Base-by-base conservation (phyloP, 2,888 invertebrate species). In the Abrostola tripartita region DNA sequence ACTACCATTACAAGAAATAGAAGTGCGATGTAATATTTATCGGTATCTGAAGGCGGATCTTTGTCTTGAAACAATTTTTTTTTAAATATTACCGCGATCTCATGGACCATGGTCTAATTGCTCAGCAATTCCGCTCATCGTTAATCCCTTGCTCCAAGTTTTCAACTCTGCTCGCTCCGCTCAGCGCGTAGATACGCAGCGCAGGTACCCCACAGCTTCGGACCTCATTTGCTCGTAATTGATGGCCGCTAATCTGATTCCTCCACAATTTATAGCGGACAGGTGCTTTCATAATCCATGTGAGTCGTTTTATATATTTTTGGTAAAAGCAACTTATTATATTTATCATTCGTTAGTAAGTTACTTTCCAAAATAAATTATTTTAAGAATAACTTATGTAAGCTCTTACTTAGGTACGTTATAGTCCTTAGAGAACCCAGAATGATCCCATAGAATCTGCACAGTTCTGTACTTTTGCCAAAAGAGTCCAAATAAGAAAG, bases 191-290 rank as follows among this genome's bases (percentile, higher is more conserved):
- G 56, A 70, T 72, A 62, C 8, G 12, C 37, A 41, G 8, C 50
- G 37, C 47, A 42, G 36, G 54, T 51, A 52, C 47, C 67, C 57
- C 55, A 57, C 77, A 65, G 74, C 36, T 68, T 67, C 52, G 40
- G 69, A 72, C 64, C 76, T 78, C 78, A 72, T 78, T 78, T 75
- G 36, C 57, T 56, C 35, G 61, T 71, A 80, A 78, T 78, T 65
- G 71, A 78, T 78, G 67, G 60, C 38, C 49, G 57, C 67, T 80
- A 62, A 78, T 78, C 78, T 78, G 52, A 80, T 71, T 66, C 59
- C 14, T 55, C 51, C 38, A 42, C 36, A 59, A 79, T 68, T 65
- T 66, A 77, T 79, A 52, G 14, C 38, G 37, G 61, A 64, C 67
- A 59, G 72, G 67, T 65, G 69, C 50, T 72, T 53, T 41, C 51